Evolutionary conservation across 2,113 vertebrate genomes (phyloP), one percentile per base, ranked within the genome.

Genomic region (Amphilophus citrinellus): DNA sequence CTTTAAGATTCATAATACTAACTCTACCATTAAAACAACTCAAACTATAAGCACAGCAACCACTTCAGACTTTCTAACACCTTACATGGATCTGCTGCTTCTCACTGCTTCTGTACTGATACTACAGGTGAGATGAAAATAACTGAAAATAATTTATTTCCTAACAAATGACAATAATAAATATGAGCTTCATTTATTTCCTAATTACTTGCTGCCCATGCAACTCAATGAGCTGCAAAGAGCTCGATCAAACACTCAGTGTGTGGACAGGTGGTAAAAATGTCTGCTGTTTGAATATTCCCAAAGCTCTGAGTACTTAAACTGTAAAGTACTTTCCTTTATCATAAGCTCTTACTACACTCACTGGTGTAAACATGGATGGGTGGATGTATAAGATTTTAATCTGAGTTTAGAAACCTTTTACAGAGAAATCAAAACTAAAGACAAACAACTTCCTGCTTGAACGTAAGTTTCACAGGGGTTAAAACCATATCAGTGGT

Each of bases 11-110:
- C 76, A 59, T 13, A 47, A 84, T 2, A 42, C 27, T 81, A 56
- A 81, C 42, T 84, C 42, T 76, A 39, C 9, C 80, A 66, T 32
- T 58, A 30, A 79, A 61, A 73, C 58, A 65, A 39, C 27, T 58
- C 68, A 58, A 77, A 15, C 47, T 50, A 22, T 4, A 59, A 80
- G 58, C n/a, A 10, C 18, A 73, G 56, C 13, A n/a, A 27, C 27
- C 17, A 60, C 53, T 14, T 42, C 6, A 71, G 61, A n/a, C 30
- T 47, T 47, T 44, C 1, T 13, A 76, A 30, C 22, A 42, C 65
- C 53, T 56, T 18, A 7, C 66, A 79, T 63, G 35, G 75, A 77
- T 58, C 65, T 22, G 37, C 53, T 61, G 17, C n/a, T 32, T 14
- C 13, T 32, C 58, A 15, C 13, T 9, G 8, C 20, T 66, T 27